phyloP scores from a whole-genome alignment of 2,888 invertebrate genomes.

The Sinhomidia bicolor region DNA sequence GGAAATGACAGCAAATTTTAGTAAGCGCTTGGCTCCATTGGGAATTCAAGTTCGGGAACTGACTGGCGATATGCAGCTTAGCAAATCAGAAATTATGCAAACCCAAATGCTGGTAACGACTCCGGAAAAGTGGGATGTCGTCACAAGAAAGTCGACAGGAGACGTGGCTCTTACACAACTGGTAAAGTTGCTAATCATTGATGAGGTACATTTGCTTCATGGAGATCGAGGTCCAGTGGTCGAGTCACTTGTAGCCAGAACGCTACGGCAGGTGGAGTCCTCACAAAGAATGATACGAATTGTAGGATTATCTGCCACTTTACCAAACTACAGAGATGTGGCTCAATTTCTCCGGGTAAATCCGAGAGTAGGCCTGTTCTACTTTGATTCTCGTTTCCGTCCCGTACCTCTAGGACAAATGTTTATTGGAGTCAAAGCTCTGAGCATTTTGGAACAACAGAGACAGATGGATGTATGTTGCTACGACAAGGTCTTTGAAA shows the following conservation, averaged over 20 bases:
- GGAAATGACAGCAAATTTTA: conserved; percentile 98
- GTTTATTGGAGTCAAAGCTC: conserved; percentile 92
- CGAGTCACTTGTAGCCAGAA: conserved; percentile 97
- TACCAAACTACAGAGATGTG: conserved; percentile 99
- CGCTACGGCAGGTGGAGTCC: conserved; percentile 94
- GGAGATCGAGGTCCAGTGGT: conserved; percentile 99
- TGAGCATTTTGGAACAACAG: conserved; percentile 85
- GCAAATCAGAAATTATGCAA: conserved; percentile 95
- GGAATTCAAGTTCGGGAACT: conserved; percentile 95
- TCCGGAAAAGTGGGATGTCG: conserved; percentile 99
- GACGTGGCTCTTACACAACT: conserved; percentile 94
- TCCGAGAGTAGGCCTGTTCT: conserved; percentile 94
- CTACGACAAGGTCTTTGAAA: conserved; percentile 94
- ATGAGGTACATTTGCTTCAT: conserved; percentile 98
- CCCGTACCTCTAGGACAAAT: conserved; percentile 97
- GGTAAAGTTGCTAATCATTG: conserved; percentile 96
- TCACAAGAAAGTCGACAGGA: conserved; percentile 96
- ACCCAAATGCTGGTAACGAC: conserved; percentile 99
- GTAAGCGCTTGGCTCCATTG: conserved; percentile 88
- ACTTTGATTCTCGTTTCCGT: conserved; percentile 95
- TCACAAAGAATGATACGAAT: conserved; percentile 98
- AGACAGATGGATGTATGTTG: conserved; percentile 94
- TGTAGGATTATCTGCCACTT: conserved; percentile 96
- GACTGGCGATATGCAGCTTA: conserved; percentile 99
- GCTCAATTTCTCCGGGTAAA: conserved; percentile 97